These are phyloP conservation scores for Autographa gamma DNA, from an alignment of 2,888 invertebrate genomes.

Conservation along the genomic window DNA sequence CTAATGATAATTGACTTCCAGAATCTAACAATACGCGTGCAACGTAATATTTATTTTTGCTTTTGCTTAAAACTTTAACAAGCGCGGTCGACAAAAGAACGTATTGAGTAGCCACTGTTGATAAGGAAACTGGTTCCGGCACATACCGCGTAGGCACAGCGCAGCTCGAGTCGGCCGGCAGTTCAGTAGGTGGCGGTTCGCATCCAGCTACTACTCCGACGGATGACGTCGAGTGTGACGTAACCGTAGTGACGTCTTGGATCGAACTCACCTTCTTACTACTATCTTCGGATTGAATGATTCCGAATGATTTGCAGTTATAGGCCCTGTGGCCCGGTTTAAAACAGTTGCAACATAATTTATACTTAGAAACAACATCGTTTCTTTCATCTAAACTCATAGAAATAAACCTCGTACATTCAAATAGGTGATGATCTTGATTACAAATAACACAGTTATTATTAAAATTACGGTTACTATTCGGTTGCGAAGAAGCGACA, in stretches of 20 bases:
- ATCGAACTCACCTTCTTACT: background rate
- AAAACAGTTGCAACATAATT: background rate
- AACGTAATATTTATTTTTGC: conserved; percentile 10
- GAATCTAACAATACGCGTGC: conserved; percentile 20
- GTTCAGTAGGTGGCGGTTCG: background rate
- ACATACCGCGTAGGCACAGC: background rate
- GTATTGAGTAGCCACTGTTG: background rate
- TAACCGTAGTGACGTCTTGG: background rate
- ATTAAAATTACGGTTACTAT: conserved; percentile 10
- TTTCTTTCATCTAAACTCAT: conserved; percentile 18
- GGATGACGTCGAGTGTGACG: conserved; percentile 5
- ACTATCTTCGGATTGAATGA: conserved; percentile 9
- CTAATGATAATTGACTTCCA: conserved; percentile 17
- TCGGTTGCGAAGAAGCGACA: background rate
- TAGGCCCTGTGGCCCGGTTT: conserved; percentile 15
- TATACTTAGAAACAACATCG: conserved; percentile 7
- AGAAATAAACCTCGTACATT: conserved; percentile 19
- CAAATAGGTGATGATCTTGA: conserved; percentile 10
- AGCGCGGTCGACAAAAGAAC: conserved; percentile 18
- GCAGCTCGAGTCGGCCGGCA: background rate
- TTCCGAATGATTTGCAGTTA: conserved; percentile 16
- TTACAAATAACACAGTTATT: conserved; percentile 9
- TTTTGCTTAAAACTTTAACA: conserved; percentile 2
- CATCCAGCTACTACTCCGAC: conserved; percentile 4
- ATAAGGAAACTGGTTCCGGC: conserved; percentile 21